Conservation (phyloP, 2,888 invertebrate species). For the Clusia tigrina region DNA sequence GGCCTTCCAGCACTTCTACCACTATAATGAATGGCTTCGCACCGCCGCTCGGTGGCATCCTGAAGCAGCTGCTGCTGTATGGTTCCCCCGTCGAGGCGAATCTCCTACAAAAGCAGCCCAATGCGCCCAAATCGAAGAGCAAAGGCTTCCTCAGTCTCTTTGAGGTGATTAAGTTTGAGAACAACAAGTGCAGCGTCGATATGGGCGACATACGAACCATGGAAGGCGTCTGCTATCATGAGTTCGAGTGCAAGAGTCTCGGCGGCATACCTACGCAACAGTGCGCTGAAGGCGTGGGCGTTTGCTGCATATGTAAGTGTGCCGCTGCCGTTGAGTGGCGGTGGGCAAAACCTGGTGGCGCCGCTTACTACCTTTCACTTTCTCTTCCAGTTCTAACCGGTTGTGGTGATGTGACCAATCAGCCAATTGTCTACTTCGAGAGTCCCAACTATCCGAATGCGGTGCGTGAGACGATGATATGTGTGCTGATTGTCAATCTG, state of each 20-base stretch:
- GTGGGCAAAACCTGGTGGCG: too few relatives aligned
- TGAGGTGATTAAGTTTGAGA: slow-evolving; percentile 75
- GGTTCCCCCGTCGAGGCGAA: slow-evolving; percentile 55
- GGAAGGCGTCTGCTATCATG: slow-evolving; percentile 76
- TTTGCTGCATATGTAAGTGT: slow-evolving; percentile 78
- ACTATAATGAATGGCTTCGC: slow-evolving; percentile 47
- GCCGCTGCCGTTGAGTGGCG: not conserved
- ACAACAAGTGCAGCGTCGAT: slow-evolving; percentile 68
- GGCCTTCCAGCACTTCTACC: slow-evolving; percentile 41
- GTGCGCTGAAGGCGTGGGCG: slow-evolving; percentile 78
- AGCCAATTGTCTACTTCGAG: slow-evolving; percentile 75
- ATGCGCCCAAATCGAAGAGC: slow-evolving; percentile 46
- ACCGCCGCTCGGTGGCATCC: slow-evolving; percentile 41
- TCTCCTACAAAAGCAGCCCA: slow-evolving; percentile 47
- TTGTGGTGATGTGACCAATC: slow-evolving; percentile 72
- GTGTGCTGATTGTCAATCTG: slow-evolving; percentile 71
- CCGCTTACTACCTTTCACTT: not conserved
- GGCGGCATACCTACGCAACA: slow-evolving; percentile 72
- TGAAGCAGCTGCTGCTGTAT: slow-evolving; percentile 52
- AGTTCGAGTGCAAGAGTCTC: slow-evolving; percentile 71
- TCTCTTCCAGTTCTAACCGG: slow-evolving; percentile 68
- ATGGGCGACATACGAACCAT: slow-evolving; percentile 66
- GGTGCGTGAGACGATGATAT: slow-evolving; percentile 69
- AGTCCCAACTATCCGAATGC: slow-evolving; percentile 75
- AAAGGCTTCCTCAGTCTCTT: slow-evolving; percentile 73